Base-by-base conservation (phyloP, 2,888 invertebrate species). In the Andrena bucephala region DNA sequence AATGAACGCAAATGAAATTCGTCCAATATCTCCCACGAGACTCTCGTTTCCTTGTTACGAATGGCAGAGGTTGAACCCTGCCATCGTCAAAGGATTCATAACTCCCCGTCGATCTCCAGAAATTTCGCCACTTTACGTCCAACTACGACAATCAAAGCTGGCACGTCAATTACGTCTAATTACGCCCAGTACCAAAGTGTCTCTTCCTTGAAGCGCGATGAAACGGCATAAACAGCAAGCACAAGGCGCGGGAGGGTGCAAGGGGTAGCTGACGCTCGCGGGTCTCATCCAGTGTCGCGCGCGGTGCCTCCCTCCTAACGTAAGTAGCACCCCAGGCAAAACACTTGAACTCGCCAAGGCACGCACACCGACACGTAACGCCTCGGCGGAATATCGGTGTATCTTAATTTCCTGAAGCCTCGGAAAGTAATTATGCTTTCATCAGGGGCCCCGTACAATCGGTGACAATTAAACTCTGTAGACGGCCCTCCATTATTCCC, bases 381-480 rank as follows among this genome's bases (percentile, higher is more conserved):
- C 54, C 48, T 63, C 29, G 10, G 7, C 16, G 27, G 33, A 59
- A 54, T 83, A 83, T 83, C 69, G 76, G 75, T 72, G 70, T 83
- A 81, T 77, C 86, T 78, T 78, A 87, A 87, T 83, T 82, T 87
- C 80, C 72, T 13, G 63, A 65, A 78, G 83, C 77, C 74, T 78
- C 73, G 60, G 57, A 74, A 78, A 83, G 70, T 87, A 87, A 87
- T 87, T 85, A 87, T 76, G 85, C 78, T 76, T 78, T 73, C 78
- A 78, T 74, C 80, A 68, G 42, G 42, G 65, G 31, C 65, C 63
- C 77, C 50, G 57, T 50, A 67, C 80, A 81, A 82, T 80, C 77
- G 84, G 77, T 81, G 76, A 86, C 86, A 88, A 87, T 88, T 86
- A 84, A 87, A 88, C 80, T 82, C 80, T 50, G 66, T 75, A 62